Evolutionary conservation across 1,140 invertebrate genomes (phyloP).

Genomic region (Parapsyche elsis): DNA sequence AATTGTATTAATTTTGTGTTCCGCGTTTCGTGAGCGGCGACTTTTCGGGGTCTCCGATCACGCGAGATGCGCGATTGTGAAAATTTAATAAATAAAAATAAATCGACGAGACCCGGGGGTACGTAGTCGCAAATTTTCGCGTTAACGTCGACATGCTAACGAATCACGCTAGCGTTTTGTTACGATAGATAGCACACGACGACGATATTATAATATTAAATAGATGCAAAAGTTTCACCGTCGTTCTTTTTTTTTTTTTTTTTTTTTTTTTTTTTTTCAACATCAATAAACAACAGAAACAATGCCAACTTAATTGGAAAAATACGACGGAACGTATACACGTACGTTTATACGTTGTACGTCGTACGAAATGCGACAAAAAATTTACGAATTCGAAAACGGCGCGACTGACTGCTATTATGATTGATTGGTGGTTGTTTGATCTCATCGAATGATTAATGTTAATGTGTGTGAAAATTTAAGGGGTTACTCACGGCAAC

Average conservation of each 20-base stretch:
- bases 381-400: too few relatives aligned
- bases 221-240: neutral
- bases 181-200: neutral
- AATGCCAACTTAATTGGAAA: too few relatives aligned
- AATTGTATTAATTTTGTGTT: neutral
- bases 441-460: too few relatives aligned
- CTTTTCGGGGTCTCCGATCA: neutral
- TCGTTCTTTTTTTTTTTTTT: too few relatives aligned
- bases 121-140: slow-evolving; percentile 11
- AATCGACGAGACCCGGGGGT: slow-evolving; percentile 16
- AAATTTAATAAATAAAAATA: slow-evolving; percentile 24
- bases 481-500: too few relatives aligned
- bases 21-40: neutral
- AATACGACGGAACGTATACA: neutral
- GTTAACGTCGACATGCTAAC: slow-evolving; percentile 14
- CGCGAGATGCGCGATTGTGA: slow-evolving; percentile 27
- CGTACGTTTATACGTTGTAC: neutral
- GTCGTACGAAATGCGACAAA: too few relatives aligned
- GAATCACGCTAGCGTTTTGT: slow-evolving; percentile 9
- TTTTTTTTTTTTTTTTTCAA: too few relatives aligned
- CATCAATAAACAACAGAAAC: too few relatives aligned
- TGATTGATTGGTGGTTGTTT: too few relatives aligned
- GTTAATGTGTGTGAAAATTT: too few relatives aligned
- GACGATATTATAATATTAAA: neutral
- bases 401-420: too few relatives aligned